Conservation (phyloP, 2,113 vertebrate genomes). For the Menidia beryllina region DNA sequence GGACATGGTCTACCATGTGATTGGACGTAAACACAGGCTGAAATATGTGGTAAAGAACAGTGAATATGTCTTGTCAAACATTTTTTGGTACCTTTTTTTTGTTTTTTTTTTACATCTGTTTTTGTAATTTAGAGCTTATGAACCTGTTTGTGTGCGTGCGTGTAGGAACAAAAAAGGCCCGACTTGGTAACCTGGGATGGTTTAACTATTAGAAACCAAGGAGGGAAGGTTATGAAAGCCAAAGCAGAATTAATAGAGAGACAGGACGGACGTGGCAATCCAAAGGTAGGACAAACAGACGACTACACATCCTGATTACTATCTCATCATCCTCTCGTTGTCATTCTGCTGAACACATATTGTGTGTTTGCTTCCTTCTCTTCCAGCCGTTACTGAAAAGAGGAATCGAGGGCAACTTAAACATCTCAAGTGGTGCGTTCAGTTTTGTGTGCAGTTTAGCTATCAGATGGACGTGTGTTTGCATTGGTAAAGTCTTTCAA, state of each 20-base stretch:
- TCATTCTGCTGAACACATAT: not conserved
- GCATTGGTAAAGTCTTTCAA: not conserved
- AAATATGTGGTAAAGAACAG: slow-evolving; percentile 79
- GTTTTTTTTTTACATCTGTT: not conserved
- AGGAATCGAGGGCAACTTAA: slow-evolving; percentile 7
- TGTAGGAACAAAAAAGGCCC: slow-evolving; percentile 74
- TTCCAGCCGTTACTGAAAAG: slow-evolving; percentile 52
- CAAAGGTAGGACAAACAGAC: slow-evolving; percentile 58
- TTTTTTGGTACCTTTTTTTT: not conserved
- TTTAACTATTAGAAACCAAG: slow-evolving; percentile 38
- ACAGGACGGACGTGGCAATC: slow-evolving; percentile 79
- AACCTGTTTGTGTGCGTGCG: too few relatives aligned
- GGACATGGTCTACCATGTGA: slow-evolving; percentile 76
- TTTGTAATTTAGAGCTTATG: not conserved
- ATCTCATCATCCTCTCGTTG: not conserved
- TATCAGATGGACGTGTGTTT: not conserved
- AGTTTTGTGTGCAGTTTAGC: not conserved
- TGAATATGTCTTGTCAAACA: not conserved
- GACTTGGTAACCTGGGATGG: slow-evolving; percentile 82
- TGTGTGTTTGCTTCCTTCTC: not conserved
- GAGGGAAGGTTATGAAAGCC: slow-evolving; percentile 72
- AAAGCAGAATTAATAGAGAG: slow-evolving; percentile 81
- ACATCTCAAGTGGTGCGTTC: slow-evolving; percentile 53
- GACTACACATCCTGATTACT: slow-evolving; percentile 6
- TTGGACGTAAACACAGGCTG: slow-evolving; percentile 82